These are phyloP conservation scores for Hanleya hanleyi DNA, from an alignment of 2,888 invertebrate species.

Conservation along the genomic window DNA sequence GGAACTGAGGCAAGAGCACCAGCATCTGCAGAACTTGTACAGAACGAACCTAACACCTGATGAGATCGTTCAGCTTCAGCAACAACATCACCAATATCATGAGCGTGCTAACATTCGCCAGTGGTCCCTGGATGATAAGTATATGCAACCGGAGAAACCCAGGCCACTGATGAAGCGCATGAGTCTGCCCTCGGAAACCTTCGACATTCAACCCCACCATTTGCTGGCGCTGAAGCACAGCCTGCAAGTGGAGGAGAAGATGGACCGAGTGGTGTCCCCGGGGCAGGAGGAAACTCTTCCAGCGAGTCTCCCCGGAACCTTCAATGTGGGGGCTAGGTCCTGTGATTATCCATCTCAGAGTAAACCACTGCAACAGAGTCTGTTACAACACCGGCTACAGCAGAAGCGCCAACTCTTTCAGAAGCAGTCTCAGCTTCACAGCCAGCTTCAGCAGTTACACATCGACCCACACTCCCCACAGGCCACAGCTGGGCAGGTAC, in stretches of 20 bases:
- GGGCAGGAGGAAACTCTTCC: constrained; percentile 36
- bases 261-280: constrained; percentile 52
- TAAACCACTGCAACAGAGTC: constrained; percentile 80
- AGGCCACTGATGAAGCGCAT: constrained; percentile 69
- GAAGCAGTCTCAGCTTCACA: constrained; percentile 82
- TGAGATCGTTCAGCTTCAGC: constrained; percentile 20
- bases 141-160: constrained; percentile 42
- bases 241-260: constrained; percentile 69
- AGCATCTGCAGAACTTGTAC: constrained; percentile 50
- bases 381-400: constrained; percentile 88
- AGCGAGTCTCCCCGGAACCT: background rate
- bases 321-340: too few species aligned
- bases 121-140: constrained; percentile 55
- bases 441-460: constrained; percentile 70
- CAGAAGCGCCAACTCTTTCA: constrained; percentile 89
- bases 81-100: constrained; percentile 43
- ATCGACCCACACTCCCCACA: constrained; percentile 70
- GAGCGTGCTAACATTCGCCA: constrained; percentile 72
- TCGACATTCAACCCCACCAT: constrained; percentile 71
- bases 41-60: constrained; percentile 7
- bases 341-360: constrained; percentile 29
- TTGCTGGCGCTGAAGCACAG: constrained; percentile 72
- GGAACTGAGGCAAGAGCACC: constrained; percentile 79
- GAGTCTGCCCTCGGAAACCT: constrained; percentile 69
- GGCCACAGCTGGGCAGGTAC: background rate